Conservation (phyloP, 2,797 vertebrate genomes). For the Pseudomugil gertrudae region DNA sequence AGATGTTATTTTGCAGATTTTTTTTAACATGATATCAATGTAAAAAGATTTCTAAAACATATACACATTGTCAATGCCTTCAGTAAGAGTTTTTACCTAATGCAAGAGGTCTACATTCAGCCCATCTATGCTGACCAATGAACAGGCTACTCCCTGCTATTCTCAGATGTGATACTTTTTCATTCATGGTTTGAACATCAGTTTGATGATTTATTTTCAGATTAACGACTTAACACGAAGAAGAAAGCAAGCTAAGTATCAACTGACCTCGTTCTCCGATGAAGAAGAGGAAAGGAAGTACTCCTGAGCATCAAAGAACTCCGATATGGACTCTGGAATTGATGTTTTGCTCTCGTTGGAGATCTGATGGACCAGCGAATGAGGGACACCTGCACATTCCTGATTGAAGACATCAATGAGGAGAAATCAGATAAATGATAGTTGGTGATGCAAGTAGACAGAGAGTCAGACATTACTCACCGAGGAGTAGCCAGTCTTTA, state of each 20-base stretch:
- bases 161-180: too few relatives aligned
- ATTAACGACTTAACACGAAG: neutral
- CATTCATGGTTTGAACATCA: neutral
- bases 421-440: neutral
- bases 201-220: neutral
- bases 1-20: too few relatives aligned
- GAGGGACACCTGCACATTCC: constrained; percentile 80
- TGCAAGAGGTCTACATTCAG: neutral
- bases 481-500: constrained; percentile 84
- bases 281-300: constrained; percentile 96
- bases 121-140: neutral
- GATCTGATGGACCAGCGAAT: constrained; percentile 89
- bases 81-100: neutral
- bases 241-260: neutral
- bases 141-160: neutral
- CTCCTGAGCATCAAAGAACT: constrained; percentile 97
- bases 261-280: constrained; percentile 94
- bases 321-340: constrained; percentile 92
- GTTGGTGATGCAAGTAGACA: neutral
- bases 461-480: constrained; percentile 76
- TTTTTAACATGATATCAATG: too few relatives aligned
- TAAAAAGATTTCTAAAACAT: too few relatives aligned
- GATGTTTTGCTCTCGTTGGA: constrained; percentile 92
- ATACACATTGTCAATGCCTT: too few relatives aligned
- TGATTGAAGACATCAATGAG: constrained; percentile 70